These are phyloP conservation scores for Tragelaphus oryx DNA, from an alignment of 2,797 vertebrate species.

Conservation along the genomic window DNA sequence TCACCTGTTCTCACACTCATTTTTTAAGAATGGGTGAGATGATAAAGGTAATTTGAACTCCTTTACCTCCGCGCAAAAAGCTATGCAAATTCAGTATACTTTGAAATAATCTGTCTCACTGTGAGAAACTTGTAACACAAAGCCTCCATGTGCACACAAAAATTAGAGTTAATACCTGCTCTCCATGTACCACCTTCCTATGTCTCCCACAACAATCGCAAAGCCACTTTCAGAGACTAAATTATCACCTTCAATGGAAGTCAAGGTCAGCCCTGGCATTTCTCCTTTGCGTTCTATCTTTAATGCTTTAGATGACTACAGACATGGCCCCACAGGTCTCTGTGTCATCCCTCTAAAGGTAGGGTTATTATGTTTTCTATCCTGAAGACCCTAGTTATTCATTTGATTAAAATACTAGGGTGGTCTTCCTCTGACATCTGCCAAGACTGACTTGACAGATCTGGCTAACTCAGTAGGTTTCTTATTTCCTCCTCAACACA, in stretches of 20 bases:
- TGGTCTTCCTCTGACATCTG: not conserved
- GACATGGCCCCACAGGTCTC: not conserved
- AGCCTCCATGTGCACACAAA: not conserved
- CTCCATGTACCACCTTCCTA: not conserved
- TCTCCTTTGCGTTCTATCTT: not conserved
- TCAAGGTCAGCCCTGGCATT: not conserved
- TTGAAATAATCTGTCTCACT: not conserved
- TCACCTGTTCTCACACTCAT: not conserved
- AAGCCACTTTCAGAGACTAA: conserved; percentile 3
- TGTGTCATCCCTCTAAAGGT: not conserved
- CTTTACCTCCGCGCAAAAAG: not conserved
- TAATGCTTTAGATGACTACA: not conserved
- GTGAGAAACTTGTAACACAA: not conserved
- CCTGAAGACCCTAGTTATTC: not conserved
- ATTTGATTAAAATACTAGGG: not conserved
- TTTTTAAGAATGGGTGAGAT: not conserved
- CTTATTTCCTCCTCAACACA: not conserved
- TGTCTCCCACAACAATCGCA: not conserved
- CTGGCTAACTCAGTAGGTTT: not conserved
- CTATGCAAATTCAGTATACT: not conserved
- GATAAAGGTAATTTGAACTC: not conserved
- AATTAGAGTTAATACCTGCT: not conserved
- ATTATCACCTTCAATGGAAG: not conserved
- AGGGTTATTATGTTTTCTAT: not conserved
- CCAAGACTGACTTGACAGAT: not conserved